These are phyloP conservation scores for Penelope pileata DNA, from an alignment of 2,113 vertebrate genomes.

Conservation along the genomic window DNA sequence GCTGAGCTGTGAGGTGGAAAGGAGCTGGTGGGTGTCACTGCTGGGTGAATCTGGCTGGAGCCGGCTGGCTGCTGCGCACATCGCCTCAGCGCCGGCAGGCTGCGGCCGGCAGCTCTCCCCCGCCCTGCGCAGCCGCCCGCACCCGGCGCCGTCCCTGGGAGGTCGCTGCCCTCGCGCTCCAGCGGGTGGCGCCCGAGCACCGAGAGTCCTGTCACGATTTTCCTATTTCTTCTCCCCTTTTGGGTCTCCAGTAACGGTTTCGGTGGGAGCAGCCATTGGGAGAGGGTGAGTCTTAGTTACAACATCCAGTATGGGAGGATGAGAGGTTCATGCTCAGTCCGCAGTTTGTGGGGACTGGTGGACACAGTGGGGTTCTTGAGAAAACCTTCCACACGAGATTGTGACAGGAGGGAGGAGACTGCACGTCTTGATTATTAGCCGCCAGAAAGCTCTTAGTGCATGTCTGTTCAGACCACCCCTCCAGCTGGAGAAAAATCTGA, in stretches of 20 bases:
- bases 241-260: background rate
- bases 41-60: too few relatives aligned
- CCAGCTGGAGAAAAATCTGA: background rate
- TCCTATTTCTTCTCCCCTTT: background rate
- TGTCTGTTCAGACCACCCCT: background rate
- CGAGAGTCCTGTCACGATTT: background rate
- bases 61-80: too few relatives aligned
- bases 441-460: background rate
- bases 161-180: too few relatives aligned
- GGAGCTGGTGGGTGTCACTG: too few relatives aligned
- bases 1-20: too few relatives aligned
- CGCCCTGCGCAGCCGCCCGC: too few relatives aligned
- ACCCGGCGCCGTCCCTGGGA: too few relatives aligned
- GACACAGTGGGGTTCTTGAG: background rate
- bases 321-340: background rate
- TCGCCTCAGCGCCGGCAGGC: too few relatives aligned
- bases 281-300: background rate
- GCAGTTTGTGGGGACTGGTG: background rate
- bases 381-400: background rate
- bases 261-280: background rate
- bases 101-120: too few relatives aligned
- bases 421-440: background rate
- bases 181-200: too few relatives aligned
- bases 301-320: background rate
- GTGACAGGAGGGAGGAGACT: background rate